Conservation (phyloP, 1,140 invertebrate species). For the Zophobas morio region DNA sequence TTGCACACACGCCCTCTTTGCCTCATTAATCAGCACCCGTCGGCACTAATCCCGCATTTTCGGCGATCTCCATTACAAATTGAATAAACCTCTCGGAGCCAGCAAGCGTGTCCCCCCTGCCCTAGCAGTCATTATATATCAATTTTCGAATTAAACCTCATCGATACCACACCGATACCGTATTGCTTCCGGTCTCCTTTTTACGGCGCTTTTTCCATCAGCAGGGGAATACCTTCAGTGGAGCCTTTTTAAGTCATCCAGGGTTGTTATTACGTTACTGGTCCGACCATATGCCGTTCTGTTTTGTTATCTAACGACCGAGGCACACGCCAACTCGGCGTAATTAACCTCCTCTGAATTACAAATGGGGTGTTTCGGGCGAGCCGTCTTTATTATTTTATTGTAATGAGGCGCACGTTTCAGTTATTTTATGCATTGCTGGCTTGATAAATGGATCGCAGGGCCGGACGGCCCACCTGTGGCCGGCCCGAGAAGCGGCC, state of each 20-base stretch:
- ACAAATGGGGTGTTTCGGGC: slow-evolving; percentile 29
- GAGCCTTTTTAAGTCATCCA: slow-evolving; percentile 41
- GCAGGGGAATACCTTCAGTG: slow-evolving; percentile 10
- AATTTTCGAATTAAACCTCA: slow-evolving; percentile 51
- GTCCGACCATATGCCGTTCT: slow-evolving; percentile 49
- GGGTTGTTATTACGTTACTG: slow-evolving; percentile 51
- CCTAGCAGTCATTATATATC: slow-evolving; percentile 51
- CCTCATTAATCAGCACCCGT: too few species aligned
- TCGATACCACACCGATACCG: slow-evolving; percentile 42
- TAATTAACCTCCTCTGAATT: slow-evolving; percentile 48
- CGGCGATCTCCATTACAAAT: neutral
- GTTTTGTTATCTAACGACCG: slow-evolving; percentile 48
- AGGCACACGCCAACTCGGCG: slow-evolving; percentile 47
- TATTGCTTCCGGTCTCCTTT: slow-evolving; percentile 35
- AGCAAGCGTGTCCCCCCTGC: slow-evolving; percentile 16
- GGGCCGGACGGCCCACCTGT: too few species aligned
- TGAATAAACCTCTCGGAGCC: slow-evolving; percentile 15
- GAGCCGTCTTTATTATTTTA: slow-evolving; percentile 38
- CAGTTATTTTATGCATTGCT: slow-evolving; percentile 46
- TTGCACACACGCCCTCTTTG: too few species aligned
- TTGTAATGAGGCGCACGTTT: slow-evolving; percentile 48
- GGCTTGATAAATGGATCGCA: slow-evolving; percentile 2
- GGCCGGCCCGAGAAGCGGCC: too few species aligned
- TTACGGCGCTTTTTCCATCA: slow-evolving; percentile 1
- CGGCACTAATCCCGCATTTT: too few species aligned